phyloP scores from a whole-genome alignment of 2,113 vertebrate species.

The Chrysemys picta region DNA sequence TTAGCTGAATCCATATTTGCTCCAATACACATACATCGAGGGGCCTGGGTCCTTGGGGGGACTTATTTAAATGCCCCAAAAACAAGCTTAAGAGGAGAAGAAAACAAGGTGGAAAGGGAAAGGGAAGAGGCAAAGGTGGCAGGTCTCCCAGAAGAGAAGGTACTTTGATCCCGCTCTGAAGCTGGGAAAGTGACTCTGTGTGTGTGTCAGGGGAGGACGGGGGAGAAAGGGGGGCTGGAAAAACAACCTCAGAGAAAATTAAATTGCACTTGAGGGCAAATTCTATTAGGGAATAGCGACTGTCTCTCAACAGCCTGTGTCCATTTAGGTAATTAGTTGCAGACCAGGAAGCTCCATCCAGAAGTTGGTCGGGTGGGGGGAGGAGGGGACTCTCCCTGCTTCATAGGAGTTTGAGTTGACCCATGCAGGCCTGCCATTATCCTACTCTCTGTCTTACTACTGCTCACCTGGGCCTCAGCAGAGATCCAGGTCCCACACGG shows the following conservation, averaged over 20 bases:
- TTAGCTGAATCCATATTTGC: not conserved
- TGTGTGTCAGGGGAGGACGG: slow-evolving; percentile 55
- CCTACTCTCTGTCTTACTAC: not conserved
- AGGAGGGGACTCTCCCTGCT: not conserved
- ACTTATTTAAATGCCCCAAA: not conserved
- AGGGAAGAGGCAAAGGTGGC: not conserved
- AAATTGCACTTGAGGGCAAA: slow-evolving; percentile 99
- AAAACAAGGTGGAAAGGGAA: not conserved
- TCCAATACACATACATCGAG: not conserved
- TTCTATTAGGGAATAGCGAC: slow-evolving; percentile 96
- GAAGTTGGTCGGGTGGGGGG: not conserved
- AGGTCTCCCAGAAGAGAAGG: slow-evolving; percentile 32
- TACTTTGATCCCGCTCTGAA: slow-evolving; percentile 54
- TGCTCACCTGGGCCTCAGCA: not conserved
- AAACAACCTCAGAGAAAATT: slow-evolving; percentile 88
- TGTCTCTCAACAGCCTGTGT: slow-evolving; percentile 88
- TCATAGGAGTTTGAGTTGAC: not conserved
- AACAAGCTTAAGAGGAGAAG: not conserved
- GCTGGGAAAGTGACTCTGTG: slow-evolving; percentile 63
- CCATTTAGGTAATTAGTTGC: slow-evolving; percentile 95
- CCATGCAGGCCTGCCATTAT: not conserved
- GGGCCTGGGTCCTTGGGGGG: not conserved
- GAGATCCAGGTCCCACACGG: not conserved
- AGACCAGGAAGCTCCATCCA: slow-evolving; percentile 44
- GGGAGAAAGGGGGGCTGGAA: slow-evolving; percentile 70